Conservation (phyloP, 35 echinoderm and acorn worm species). For the Eucidaris tribuloides region DNA sequence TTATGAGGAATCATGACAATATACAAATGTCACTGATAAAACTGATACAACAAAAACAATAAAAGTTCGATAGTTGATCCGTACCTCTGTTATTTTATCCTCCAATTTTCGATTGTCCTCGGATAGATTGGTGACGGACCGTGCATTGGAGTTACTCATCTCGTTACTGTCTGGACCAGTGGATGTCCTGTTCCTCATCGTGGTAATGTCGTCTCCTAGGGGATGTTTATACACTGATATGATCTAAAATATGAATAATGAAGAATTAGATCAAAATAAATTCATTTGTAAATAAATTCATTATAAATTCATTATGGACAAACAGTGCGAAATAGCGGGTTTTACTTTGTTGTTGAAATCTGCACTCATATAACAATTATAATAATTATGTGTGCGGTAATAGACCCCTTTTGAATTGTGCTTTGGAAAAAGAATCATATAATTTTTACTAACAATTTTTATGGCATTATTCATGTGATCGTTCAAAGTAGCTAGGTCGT, state of each 20-base stretch:
- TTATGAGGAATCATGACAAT: no score
- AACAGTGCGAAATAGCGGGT: no score
- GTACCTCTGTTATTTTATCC: neutral
- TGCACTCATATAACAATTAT: neutral
- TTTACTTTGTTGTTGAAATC: neutral
- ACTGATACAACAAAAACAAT: no score
- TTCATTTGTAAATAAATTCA: no score
- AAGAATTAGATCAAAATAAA: neutral
- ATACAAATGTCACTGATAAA: no score
- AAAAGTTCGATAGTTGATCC: neutral
- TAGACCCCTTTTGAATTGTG: neutral
- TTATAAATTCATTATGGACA: no score
- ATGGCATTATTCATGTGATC: no score
- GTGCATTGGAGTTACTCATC: neutral
- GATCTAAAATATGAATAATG: neutral
- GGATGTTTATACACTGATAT: slow-evolving; percentile 11
- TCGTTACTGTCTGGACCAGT: neutral
- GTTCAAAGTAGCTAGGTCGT: no score
- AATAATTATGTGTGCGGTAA: neutral
- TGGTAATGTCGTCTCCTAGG: neutral
- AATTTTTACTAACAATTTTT: no score
- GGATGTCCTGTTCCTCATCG: neutral
- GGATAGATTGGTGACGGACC: neutral
- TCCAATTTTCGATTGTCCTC: neutral
- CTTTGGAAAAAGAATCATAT: neutral